Conservation (phyloP, 2,888 invertebrate species). For the Coenonympha glycerion region DNA sequence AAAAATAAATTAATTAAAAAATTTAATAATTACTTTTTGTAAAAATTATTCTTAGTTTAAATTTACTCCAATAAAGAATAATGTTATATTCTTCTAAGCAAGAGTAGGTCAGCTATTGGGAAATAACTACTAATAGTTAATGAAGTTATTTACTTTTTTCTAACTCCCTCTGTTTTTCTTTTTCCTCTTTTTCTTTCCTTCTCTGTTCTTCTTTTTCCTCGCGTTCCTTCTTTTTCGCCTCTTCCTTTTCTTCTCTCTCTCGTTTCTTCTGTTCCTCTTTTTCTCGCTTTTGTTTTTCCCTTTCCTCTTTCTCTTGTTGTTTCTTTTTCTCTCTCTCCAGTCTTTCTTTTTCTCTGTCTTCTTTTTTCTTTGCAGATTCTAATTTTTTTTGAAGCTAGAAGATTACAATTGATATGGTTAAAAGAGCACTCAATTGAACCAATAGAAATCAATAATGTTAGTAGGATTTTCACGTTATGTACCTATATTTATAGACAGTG, state of each 20-base stretch:
- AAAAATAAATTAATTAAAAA: no score
- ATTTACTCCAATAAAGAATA: not conserved
- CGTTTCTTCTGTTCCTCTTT: conserved; percentile 58
- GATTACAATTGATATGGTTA: no score
- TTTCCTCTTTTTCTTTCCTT: conserved; percentile 70
- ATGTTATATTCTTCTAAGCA: not conserved
- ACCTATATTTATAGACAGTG: no score
- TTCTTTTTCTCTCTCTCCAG: conserved; percentile 61
- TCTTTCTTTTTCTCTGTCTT: conserved; percentile 72
- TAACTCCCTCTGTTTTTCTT: conserved; percentile 72
- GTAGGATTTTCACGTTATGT: no score
- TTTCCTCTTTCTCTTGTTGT: conserved; percentile 68
- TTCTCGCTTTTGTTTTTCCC: conserved; percentile 60
- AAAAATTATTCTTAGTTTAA: no score
- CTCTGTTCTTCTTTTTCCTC: conserved; percentile 74
- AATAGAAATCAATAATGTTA: no score
- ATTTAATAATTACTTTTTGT: no score
- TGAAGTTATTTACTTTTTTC: conserved; percentile 76
- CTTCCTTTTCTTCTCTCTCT: conserved; percentile 66
- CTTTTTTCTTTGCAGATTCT: conserved; percentile 74
- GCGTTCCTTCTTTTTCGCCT: conserved; percentile 58
- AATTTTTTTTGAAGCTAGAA: conserved; percentile 76
- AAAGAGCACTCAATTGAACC: no score
- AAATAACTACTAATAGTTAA: no score
- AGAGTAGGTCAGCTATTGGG: no score